Conservation (phyloP, 2,888 invertebrate genomes). For the Habroteleia sp. region DNA sequence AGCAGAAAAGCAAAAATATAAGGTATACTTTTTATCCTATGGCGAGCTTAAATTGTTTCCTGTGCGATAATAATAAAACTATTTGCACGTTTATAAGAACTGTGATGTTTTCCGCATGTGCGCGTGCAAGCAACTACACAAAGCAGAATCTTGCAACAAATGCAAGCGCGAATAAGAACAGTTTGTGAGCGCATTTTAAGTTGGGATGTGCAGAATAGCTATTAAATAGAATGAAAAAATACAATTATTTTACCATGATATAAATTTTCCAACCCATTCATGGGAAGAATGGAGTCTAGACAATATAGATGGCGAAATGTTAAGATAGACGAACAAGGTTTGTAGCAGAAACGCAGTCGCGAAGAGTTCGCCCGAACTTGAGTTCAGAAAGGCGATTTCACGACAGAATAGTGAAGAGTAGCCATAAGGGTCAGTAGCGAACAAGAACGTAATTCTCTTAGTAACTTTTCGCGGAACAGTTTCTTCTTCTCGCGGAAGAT, state of each 20-base stretch:
- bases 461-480: constrained; percentile 59
- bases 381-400: constrained; percentile 54
- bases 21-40: constrained; percentile 5
- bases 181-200: constrained; percentile 25
- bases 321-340: constrained; percentile 75
- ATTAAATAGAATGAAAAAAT: constrained; percentile 65
- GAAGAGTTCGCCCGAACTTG: constrained; percentile 13
- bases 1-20: constrained; percentile 1
- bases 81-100: constrained; percentile 30
- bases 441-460: constrained; percentile 64
- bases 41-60: constrained; percentile 41
- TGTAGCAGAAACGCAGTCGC: constrained; percentile 17
- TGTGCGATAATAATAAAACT: constrained; percentile 45
- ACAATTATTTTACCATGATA: constrained; percentile 70
- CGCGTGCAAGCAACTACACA: constrained; percentile 67
- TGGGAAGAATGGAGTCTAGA: constrained; percentile 68
- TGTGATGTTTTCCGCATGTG: constrained; percentile 22
- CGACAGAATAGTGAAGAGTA: constrained; percentile 45
- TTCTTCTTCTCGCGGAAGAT: constrained; percentile 46
- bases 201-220: constrained; percentile 27
- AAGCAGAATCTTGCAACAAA: constrained; percentile 57
- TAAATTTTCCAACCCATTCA: constrained; percentile 64
- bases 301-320: constrained; percentile 79
- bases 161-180: constrained; percentile 58
- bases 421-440: constrained; percentile 67